A percentile compares a stretch with the other conserved stretches of the same genome.
Evolutionary conservation across 1,140 invertebrate species (phyloP).

Genomic region (Cotesia chilonis): DNA sequence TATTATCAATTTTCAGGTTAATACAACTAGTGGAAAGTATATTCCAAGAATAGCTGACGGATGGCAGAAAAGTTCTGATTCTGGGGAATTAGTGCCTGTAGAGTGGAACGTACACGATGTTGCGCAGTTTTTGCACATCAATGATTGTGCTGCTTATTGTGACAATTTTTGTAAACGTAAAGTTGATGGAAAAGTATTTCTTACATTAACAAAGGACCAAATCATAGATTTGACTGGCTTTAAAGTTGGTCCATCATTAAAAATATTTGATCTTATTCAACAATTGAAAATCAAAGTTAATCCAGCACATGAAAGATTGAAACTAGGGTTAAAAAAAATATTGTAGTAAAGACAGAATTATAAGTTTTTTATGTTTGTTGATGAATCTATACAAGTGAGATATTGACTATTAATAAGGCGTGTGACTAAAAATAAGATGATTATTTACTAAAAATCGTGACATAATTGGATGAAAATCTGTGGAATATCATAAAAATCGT

Average conservation of each 20-base stretch:
- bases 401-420: slow-evolving; percentile 40
- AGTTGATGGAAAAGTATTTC: slow-evolving; percentile 82
- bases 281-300: slow-evolving; percentile 86
- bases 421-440: slow-evolving; percentile 38
- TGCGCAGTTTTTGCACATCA: slow-evolving; percentile 85
- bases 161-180: slow-evolving; percentile 83
- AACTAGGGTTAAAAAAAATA: slow-evolving; percentile 64
- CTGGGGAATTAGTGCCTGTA: slow-evolving; percentile 72
- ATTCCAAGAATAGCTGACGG: slow-evolving; percentile 76
- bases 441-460: too few relatives aligned
- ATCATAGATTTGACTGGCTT: slow-evolving; percentile 88
- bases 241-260: slow-evolving; percentile 93
- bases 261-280: slow-evolving; percentile 91
- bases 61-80: slow-evolving; percentile 58
- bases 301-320: slow-evolving; percentile 75
- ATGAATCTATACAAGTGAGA: neutral
- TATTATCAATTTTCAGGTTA: slow-evolving; percentile 51
- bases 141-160: slow-evolving; percentile 90
- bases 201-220: slow-evolving; percentile 86
- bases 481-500: too few relatives aligned
- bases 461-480: too few relatives aligned
- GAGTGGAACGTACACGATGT: slow-evolving; percentile 87
- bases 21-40: slow-evolving; percentile 67
- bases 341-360: slow-evolving; percentile 55
- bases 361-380: slow-evolving; percentile 14